phyloP scores from a whole-genome alignment of 2,113 vertebrate species.

The Numenius arquata region DNA sequence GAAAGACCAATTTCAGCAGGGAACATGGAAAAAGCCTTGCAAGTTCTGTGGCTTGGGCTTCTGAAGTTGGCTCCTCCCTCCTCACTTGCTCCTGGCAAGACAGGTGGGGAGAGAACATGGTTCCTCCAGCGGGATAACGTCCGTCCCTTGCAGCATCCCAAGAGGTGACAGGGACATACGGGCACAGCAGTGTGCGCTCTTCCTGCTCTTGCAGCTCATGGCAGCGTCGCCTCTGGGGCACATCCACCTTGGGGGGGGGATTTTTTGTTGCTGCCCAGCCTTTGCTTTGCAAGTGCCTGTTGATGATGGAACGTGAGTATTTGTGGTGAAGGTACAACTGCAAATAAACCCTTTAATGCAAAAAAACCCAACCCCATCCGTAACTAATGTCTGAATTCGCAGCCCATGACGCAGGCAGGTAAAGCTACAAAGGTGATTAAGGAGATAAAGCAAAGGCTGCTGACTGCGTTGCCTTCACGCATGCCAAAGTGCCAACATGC shows the following conservation, averaged over 20 bases:
- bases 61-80: not conserved
- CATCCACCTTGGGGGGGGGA: not conserved
- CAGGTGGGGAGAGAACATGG: not conserved
- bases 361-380: not conserved
- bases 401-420: not conserved
- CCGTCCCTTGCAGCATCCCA: not conserved
- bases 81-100: not conserved
- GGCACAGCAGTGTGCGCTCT: not conserved
- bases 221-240: not conserved
- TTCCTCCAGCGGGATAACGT: not conserved
- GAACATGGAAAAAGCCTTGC: not conserved
- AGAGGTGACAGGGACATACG: not conserved
- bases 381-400: not conserved
- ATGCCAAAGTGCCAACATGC: not conserved
- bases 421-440: not conserved
- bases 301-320: not conserved
- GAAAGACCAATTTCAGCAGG: not conserved
- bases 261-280: not conserved
- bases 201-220: not conserved
- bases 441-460: slow-evolving; percentile 4
- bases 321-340: not conserved
- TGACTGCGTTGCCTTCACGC: not conserved
- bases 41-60: not conserved
- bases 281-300: not conserved
- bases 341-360: not conserved